phyloP scores from a whole-genome alignment of 1,140 invertebrate species.

The Lucilia sericata region DNA sequence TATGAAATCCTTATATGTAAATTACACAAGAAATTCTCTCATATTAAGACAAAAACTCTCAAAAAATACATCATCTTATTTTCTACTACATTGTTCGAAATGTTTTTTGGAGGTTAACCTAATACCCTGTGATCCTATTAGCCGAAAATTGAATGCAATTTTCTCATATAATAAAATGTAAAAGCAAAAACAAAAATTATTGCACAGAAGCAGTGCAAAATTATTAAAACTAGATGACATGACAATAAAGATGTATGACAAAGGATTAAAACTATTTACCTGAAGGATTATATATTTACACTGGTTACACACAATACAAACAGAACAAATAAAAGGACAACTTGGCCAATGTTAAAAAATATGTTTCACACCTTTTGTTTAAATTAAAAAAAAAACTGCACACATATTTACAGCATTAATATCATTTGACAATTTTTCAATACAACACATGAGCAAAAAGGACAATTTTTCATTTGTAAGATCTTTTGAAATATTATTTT shows the following conservation, averaged over 20 bases:
- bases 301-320: neutral
- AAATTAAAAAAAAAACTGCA: neutral
- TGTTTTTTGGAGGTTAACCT: constrained; percentile 10
- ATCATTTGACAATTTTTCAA: neutral
- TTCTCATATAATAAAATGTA: neutral
- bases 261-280: constrained; percentile 45
- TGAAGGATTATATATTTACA: constrained; percentile 40
- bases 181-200: neutral
- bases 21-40: too few relatives aligned
- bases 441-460: neutral
- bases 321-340: neutral
- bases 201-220: neutral
- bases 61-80: neutral
- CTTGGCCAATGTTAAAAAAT: neutral
- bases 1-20: neutral
- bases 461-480: neutral
- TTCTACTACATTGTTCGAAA: neutral
- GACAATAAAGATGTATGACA: constrained; percentile 35
- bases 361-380: constrained; percentile 18
- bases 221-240: constrained; percentile 17
- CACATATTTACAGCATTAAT: neutral
- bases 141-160: constrained; percentile 1
- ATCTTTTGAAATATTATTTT: neutral
- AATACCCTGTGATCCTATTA: constrained; percentile 35
- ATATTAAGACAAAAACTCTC: too few relatives aligned